Conservation (phyloP, 2,797 vertebrate species). For the Hydrophis major region DNA sequence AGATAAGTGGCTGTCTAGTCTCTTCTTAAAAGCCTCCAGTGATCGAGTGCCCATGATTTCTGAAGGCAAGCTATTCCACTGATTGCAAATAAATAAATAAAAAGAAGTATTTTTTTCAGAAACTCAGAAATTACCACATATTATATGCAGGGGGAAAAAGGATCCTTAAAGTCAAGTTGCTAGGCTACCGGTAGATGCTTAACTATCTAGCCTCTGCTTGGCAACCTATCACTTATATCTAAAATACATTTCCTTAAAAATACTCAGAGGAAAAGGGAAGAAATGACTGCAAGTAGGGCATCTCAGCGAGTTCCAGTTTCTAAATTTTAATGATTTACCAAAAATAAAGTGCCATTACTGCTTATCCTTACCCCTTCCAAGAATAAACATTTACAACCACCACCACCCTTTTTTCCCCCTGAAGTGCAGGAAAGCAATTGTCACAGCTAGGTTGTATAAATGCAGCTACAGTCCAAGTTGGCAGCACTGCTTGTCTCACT, state of each 20-base stretch:
- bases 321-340: neutral
- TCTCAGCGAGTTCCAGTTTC: neutral
- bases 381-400: neutral
- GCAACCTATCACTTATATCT: neutral
- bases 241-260: neutral
- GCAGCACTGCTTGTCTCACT: neutral
- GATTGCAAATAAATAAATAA: neutral
- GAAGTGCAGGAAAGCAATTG: neutral
- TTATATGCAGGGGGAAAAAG: neutral
- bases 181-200: neutral
- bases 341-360: neutral
- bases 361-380: neutral
- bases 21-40: neutral
- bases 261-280: neutral
- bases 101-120: neutral
- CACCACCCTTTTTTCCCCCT: neutral
- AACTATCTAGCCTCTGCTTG: neutral
- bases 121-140: neutral
- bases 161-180: constrained; percentile 2
- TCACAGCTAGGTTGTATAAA: neutral
- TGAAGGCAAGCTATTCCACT: neutral
- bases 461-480: neutral
- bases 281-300: neutral
- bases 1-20: neutral
- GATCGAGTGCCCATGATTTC: neutral